phyloP scores from a whole-genome alignment of 2,113 vertebrate species.

The Serranochromis macrocephalus region DNA sequence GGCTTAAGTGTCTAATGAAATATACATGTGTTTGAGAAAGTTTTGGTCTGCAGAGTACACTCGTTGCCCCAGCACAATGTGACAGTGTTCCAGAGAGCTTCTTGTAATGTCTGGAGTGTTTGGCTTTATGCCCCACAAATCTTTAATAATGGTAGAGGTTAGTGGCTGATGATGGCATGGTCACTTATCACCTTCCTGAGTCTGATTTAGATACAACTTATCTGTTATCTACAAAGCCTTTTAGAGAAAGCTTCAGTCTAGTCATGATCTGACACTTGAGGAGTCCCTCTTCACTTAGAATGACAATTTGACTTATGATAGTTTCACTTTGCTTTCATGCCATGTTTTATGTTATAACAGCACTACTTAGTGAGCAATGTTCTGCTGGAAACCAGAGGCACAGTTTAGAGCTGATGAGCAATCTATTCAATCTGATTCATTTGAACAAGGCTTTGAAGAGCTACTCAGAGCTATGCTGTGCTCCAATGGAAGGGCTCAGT shows the following conservation, averaged over 20 bases:
- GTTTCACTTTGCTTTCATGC: background rate
- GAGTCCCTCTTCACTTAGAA: background rate
- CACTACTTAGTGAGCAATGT: background rate
- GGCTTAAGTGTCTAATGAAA: background rate
- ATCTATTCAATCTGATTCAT: background rate
- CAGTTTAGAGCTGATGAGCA: background rate
- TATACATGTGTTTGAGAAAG: background rate
- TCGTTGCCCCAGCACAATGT: background rate
- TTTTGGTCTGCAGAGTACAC: background rate
- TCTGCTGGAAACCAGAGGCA: background rate
- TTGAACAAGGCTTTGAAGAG: background rate
- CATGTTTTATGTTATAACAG: background rate
- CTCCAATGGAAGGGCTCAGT: background rate
- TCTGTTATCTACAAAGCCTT: background rate
- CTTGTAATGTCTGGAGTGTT: background rate
- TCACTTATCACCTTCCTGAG: background rate
- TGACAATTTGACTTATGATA: background rate
- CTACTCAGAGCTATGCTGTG: background rate
- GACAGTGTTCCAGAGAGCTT: background rate
- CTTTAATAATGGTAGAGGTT: background rate
- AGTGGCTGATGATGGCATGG: background rate
- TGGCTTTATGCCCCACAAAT: background rate
- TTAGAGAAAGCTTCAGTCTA: background rate
- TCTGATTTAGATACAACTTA: background rate
- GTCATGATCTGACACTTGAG: background rate